A percentile compares a stretch with the other conserved stretches of the same genome.
phyloP scores from a whole-genome alignment of 2,113 vertebrate genomes.

The Carassius carassius region DNA sequence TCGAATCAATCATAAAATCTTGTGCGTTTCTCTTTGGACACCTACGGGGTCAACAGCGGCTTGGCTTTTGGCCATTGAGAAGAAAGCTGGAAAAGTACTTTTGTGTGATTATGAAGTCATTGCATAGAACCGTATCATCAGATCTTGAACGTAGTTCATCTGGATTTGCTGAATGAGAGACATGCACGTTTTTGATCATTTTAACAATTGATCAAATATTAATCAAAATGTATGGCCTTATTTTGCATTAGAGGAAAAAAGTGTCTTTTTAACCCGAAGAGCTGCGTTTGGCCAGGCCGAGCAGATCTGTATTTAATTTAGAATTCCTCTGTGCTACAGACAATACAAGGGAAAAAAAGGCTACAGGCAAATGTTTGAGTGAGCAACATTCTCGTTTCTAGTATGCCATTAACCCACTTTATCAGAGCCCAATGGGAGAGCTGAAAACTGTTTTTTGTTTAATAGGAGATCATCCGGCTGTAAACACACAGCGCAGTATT shows the following conservation, averaged over 20 bases:
- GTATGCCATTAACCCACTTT: slow-evolving; percentile 36
- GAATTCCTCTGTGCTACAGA: slow-evolving; percentile 24
- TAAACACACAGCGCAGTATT: slow-evolving; percentile 17
- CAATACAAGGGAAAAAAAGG: not conserved
- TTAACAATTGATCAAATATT: slow-evolving; percentile 36
- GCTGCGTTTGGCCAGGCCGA: not conserved
- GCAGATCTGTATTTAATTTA: slow-evolving; percentile 31
- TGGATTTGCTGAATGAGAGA: slow-evolving; percentile 4
- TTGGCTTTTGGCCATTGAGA: slow-evolving; percentile 8
- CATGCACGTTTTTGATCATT: slow-evolving; percentile 23
- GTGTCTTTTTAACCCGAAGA: not conserved
- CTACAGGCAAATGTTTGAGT: slow-evolving; percentile 22
- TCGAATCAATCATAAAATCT: slow-evolving; percentile 34
- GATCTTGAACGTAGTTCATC: slow-evolving; percentile 34
- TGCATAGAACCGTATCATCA: slow-evolving; percentile 7
- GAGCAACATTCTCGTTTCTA: slow-evolving; percentile 28
- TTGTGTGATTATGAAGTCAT: slow-evolving; percentile 41
- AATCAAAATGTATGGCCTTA: slow-evolving; percentile 17
- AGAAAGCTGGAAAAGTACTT: slow-evolving; percentile 31
- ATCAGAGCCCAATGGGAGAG: slow-evolving; percentile 11
- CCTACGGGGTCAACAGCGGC: not conserved
- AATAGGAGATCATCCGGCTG: not conserved
- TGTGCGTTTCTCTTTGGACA: slow-evolving; percentile 15
- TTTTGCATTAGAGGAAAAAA: not conserved
- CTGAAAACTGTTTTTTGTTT: slow-evolving; percentile 26